Percentiles rank a stretch among this genome's conserved stretches.
Conservation (phyloP, 2,113 vertebrate species). For the Ranitomeya variabilis region DNA sequence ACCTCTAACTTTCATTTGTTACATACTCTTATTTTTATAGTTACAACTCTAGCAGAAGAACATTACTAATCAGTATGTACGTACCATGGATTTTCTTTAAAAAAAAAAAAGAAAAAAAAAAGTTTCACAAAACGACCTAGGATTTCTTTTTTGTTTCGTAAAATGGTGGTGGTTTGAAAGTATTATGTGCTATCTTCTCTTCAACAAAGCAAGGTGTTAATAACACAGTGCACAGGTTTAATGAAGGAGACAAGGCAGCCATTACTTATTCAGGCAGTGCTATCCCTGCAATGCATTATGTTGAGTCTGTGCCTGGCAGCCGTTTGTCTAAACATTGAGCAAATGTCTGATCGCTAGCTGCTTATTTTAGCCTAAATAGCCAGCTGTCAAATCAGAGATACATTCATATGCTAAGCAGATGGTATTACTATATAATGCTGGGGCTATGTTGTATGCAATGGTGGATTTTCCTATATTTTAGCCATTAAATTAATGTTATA, state of each 20-base stretch:
- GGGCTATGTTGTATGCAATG: conserved; percentile 9
- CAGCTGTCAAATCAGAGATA: conserved; percentile 47
- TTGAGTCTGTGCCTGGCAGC: conserved; percentile 45
- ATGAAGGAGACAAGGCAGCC: conserved; percentile 27
- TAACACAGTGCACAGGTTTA: conserved; percentile 10
- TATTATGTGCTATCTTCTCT: not conserved
- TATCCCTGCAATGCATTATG: conserved; percentile 18
- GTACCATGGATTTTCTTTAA: not conserved
- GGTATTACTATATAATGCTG: conserved; percentile 45
- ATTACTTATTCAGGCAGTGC: conserved; percentile 26
- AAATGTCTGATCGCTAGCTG: conserved; percentile 47
- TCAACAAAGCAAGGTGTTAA: conserved; percentile 16
- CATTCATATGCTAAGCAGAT: conserved; percentile 53
- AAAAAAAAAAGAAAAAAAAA: too few species aligned
- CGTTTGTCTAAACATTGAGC: conserved; percentile 42
- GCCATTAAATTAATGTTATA: conserved; percentile 17
- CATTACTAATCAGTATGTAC: not conserved
- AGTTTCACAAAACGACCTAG: not conserved
- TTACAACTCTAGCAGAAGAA: not conserved
- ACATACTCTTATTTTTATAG: not conserved
- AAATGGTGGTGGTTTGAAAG: not conserved
- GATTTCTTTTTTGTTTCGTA: not conserved
- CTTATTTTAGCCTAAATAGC: conserved; percentile 54
- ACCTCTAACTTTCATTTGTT: too few species aligned
- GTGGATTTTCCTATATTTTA: conserved; percentile 35